These are phyloP conservation scores for Pristionchus entomophagus DNA, from an alignment of 2,888 invertebrate genomes.

Conservation along the genomic window DNA sequence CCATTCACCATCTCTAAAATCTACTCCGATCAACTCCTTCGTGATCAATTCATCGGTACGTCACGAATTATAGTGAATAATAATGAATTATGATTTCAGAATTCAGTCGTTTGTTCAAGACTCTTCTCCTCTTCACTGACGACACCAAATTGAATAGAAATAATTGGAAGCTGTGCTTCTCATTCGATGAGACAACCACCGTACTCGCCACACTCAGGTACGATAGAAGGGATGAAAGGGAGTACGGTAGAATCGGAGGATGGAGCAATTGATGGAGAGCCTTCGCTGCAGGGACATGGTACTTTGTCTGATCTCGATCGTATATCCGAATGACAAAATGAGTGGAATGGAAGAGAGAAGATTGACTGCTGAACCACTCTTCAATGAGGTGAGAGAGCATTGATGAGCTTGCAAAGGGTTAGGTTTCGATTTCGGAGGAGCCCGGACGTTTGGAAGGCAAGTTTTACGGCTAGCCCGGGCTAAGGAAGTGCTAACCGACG, in stretches of 20 bases:
- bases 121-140: constrained; percentile 19
- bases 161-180: constrained; percentile 18
- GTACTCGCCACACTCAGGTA: constrained; percentile 17
- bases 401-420: too few species aligned
- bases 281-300: constrained; percentile 29
- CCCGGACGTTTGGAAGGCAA: not conserved
- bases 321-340: constrained; percentile 13
- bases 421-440: too few species aligned
- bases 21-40: not conserved
- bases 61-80: too few species aligned
- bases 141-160: not conserved
- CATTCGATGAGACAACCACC: not conserved
- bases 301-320: constrained; percentile 16
- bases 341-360: constrained; percentile 40
- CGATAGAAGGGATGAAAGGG: not conserved
- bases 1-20: not conserved
- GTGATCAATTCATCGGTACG: constrained; percentile 3
- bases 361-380: not conserved
- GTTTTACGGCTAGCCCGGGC: too few species aligned
- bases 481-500: too few species aligned
- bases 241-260: not conserved
- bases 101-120: not conserved
- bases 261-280: too few species aligned
- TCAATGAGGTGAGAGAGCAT: too few species aligned
- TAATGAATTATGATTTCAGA: too few species aligned